Conservation (phyloP, 2,113 vertebrate genomes). For the Argyrosomus japonicus region DNA sequence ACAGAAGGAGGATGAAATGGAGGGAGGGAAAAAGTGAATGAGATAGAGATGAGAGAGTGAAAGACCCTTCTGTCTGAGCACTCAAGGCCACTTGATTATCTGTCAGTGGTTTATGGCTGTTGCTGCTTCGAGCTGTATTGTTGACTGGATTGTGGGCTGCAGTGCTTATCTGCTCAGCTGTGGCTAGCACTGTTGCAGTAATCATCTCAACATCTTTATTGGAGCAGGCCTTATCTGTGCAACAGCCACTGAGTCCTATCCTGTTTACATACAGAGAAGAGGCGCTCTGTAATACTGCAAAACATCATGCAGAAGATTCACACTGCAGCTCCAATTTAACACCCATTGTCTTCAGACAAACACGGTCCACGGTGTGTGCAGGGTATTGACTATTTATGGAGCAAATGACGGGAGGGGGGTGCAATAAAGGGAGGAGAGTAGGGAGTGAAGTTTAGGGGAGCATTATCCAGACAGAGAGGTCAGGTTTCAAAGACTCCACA, state of each 20-base stretch:
- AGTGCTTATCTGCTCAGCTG: slow-evolving; percentile 65
- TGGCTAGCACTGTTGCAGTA: slow-evolving; percentile 41
- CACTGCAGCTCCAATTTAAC: slow-evolving; percentile 46
- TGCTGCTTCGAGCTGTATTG: slow-evolving; percentile 44
- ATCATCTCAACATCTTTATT: slow-evolving; percentile 74
- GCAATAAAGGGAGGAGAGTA: slow-evolving; percentile 19
- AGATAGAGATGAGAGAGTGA: slow-evolving; percentile 43
- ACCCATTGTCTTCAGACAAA: slow-evolving; percentile 45
- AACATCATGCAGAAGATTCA: slow-evolving; percentile 25
- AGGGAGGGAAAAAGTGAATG: slow-evolving; percentile 50
- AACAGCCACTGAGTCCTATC: slow-evolving; percentile 55
- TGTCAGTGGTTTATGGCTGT: slow-evolving; percentile 61
- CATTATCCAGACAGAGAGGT: slow-evolving; percentile 56
- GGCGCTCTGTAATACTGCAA: neutral
- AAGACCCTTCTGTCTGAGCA: slow-evolving; percentile 18
- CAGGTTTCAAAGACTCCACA: slow-evolving; percentile 71
- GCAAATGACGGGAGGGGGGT: slow-evolving; percentile 11
- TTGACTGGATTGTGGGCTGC: slow-evolving; percentile 38
- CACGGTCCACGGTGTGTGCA: neutral
- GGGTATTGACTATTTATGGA: slow-evolving; percentile 19
- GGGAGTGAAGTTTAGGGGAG: slow-evolving; percentile 23
- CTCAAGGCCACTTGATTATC: slow-evolving; percentile 59
- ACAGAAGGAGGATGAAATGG: slow-evolving; percentile 67
- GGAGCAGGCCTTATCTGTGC: slow-evolving; percentile 64
- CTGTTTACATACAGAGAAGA: slow-evolving; percentile 73